These are phyloP conservation scores for Ammodytes dubius DNA, from an alignment of 2,113 vertebrate species.

Conservation along the genomic window DNA sequence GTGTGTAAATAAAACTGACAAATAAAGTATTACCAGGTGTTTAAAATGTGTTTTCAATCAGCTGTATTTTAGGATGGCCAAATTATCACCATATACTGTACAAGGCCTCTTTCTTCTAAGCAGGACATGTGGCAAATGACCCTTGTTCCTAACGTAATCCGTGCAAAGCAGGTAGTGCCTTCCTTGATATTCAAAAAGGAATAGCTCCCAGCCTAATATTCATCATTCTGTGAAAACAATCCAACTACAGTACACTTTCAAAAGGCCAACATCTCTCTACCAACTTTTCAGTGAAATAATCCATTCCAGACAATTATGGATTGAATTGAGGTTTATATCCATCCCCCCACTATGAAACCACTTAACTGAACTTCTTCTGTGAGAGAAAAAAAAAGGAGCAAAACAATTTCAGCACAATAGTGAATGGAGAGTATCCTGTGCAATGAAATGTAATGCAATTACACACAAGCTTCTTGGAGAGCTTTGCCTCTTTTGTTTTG, in stretches of 20 bases:
- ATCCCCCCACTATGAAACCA: neutral
- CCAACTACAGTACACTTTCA: neutral
- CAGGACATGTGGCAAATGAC: constrained; percentile 8
- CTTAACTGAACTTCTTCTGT: neutral
- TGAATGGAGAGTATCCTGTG: constrained; percentile 42
- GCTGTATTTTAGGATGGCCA: neutral
- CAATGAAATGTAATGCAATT: constrained; percentile 66
- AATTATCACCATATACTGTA: neutral
- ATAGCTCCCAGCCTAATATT: neutral
- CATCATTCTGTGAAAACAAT: constrained; percentile 29
- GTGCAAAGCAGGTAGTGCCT: neutral
- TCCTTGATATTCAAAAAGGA: neutral
- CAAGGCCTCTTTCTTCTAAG: constrained; percentile 4
- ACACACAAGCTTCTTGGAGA: constrained; percentile 51
- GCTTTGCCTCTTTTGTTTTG: constrained; percentile 62
- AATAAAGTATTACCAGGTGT: neutral
- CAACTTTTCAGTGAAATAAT: constrained; percentile 5
- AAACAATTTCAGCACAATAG: constrained; percentile 38
- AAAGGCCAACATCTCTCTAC: neutral
- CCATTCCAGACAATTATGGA: neutral
- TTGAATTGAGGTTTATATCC: neutral
- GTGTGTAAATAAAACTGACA: neutral
- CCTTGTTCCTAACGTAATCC: constrained; percentile 4
- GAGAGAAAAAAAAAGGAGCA: constrained; percentile 5
- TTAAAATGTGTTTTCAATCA: neutral